Evolutionary conservation across 2,888 invertebrate genomes (phyloP).

Genomic region (Nasonia oneida): DNA sequence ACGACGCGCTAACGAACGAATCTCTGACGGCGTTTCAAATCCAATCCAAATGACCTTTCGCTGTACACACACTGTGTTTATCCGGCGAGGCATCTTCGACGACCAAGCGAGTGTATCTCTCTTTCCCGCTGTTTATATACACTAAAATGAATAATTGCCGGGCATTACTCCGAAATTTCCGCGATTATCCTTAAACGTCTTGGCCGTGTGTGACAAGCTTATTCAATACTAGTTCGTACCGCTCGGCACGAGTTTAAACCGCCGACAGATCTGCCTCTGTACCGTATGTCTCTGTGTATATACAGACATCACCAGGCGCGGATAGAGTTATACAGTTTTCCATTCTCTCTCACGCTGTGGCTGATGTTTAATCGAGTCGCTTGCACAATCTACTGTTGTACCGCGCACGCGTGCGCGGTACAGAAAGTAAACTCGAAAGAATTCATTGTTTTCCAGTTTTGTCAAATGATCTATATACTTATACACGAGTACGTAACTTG

Average conservation of each 20-base stretch:
- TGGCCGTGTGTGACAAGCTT: background rate
- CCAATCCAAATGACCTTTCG: background rate
- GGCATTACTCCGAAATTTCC: background rate
- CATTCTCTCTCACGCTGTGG: background rate
- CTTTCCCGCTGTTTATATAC: background rate
- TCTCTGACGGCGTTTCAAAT: background rate
- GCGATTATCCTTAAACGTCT: constrained; percentile 5
- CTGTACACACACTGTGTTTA: too few species aligned
- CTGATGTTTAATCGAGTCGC: background rate
- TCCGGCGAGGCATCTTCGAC: too few species aligned
- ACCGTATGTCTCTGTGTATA: background rate
- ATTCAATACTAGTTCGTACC: background rate
- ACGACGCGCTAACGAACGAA: too few species aligned
- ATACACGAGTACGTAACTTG: background rate
- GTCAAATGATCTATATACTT: too few species aligned
- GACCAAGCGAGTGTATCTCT: too few species aligned
- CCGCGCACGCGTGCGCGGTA: background rate
- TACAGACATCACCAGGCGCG: background rate
- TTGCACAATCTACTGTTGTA: background rate
- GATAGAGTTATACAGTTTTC: background rate
- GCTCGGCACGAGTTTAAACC: background rate
- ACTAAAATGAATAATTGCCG: background rate
- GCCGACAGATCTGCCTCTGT: background rate
- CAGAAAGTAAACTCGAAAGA: background rate
- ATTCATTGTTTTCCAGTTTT: background rate